Conservation (phyloP, 2,797 vertebrate genomes). For the Meda fulgida region DNA sequence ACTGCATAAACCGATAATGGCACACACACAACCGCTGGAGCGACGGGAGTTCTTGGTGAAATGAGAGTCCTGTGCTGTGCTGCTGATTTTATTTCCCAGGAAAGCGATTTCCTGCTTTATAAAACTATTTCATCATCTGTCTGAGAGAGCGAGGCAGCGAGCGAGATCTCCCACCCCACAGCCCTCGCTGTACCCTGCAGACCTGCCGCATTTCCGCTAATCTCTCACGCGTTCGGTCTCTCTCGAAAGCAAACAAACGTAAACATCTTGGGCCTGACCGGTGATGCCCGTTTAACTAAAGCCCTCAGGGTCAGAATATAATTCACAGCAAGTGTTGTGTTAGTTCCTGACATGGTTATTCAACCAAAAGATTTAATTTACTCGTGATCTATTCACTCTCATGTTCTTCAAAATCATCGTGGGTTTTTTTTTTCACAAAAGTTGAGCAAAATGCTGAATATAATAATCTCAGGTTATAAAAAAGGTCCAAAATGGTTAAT, state of each 20-base stretch:
- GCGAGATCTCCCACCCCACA: constrained; percentile 36
- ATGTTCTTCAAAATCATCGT: not conserved
- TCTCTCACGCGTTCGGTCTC: constrained; percentile 29
- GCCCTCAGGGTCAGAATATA: constrained; percentile 14
- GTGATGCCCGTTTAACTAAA: constrained; percentile 8
- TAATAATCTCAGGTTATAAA: not conserved
- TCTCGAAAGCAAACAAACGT: constrained; percentile 16
- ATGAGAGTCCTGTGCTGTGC: constrained; percentile 74
- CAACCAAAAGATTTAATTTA: not conserved
- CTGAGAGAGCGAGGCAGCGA: constrained; percentile 44
- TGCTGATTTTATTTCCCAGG: constrained; percentile 71
- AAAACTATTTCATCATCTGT: constrained; percentile 84
- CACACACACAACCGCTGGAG: constrained; percentile 38
- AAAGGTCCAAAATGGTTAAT: not conserved
- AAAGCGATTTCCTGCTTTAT: constrained; percentile 82
- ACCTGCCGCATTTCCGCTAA: constrained; percentile 53
- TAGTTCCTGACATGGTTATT: not conserved
- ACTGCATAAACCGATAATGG: constrained; percentile 40
- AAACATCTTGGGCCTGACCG: constrained; percentile 28
- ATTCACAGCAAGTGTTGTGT: not conserved
- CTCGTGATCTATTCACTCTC: not conserved
- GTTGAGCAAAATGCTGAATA: not conserved
- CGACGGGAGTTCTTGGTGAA: constrained; percentile 54
- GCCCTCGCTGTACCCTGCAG: constrained; percentile 49
- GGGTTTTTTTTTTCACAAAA: not conserved